A percentile compares a stretch with the other conserved stretches of the same genome.
Conservation (phyloP, 2,888 invertebrate species). For the Drosophila meridionalis region DNA sequence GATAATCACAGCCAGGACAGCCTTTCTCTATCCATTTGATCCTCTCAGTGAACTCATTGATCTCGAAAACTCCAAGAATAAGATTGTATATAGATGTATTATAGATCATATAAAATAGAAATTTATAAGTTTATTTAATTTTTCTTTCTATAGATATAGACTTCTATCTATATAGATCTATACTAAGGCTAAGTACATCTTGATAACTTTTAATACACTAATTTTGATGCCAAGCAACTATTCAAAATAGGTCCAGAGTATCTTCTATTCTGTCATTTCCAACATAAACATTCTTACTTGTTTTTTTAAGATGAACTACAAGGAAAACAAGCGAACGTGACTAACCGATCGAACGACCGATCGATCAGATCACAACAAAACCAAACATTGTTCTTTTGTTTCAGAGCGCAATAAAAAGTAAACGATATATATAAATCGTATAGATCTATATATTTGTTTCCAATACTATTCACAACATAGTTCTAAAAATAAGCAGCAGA, state of each 20-base stretch:
- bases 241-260: background rate
- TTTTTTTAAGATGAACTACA: slow-evolving; percentile 67
- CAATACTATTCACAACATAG: slow-evolving; percentile 78
- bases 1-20: too few relatives aligned
- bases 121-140: background rate
- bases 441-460: slow-evolving; percentile 73
- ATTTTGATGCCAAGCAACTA: background rate
- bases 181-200: background rate
- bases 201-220: background rate
- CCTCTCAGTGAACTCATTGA: too few relatives aligned
- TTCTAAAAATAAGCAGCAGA: slow-evolving; percentile 73
- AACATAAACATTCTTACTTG: background rate
- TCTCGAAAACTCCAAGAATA: too few relatives aligned
- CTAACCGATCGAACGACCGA: slow-evolving; percentile 38
- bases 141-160: background rate
- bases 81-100: too few relatives aligned
- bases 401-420: slow-evolving; percentile 66
- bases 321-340: slow-evolving; percentile 65
- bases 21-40: too few relatives aligned
- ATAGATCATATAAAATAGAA: too few relatives aligned
- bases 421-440: slow-evolving; percentile 8
- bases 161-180: background rate
- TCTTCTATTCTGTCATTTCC: background rate
- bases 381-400: slow-evolving; percentile 64
- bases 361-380: slow-evolving; percentile 54